Percentiles rank a stretch among this genome's conserved stretches.
These are phyloP conservation scores for Calyptomena viridis DNA, from an alignment of 2,113 vertebrate genomes.

Conservation along the genomic window DNA sequence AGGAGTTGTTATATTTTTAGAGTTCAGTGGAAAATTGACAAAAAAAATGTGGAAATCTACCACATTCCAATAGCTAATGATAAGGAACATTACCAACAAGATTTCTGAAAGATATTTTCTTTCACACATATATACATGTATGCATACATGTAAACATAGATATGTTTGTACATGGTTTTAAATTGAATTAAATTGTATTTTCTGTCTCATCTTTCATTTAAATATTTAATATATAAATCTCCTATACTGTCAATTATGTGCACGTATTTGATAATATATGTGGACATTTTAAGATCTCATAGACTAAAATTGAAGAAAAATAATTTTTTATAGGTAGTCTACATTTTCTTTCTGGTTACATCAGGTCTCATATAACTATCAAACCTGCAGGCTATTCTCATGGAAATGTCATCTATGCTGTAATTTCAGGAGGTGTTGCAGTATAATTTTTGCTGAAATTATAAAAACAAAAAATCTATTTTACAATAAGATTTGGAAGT, in stretches of 20 bases:
- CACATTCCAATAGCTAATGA: background rate
- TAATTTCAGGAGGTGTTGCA: background rate
- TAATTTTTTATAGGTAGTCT: background rate
- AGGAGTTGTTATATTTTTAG: background rate
- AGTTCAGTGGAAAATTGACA: background rate
- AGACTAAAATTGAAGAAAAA: background rate
- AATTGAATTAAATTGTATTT: background rate
- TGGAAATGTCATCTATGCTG: background rate
- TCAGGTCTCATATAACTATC: background rate
- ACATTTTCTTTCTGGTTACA: background rate
- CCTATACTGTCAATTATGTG: background rate
- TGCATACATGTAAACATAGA: background rate
- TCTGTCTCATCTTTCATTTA: background rate
- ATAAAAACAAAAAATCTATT: background rate
- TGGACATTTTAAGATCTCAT: background rate
- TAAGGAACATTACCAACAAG: background rate
- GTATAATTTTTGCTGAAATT: background rate
- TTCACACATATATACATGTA: background rate
- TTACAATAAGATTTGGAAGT: background rate
- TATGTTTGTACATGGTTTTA: background rate
- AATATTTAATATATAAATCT: background rate
- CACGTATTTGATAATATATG: background rate
- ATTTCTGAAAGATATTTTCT: background rate
- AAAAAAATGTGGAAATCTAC: background rate
- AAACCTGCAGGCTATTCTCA: background rate